Evolutionary conservation across 2,888 invertebrate genomes (phyloP).

Genomic region (Cremastobaeus sp.): DNA sequence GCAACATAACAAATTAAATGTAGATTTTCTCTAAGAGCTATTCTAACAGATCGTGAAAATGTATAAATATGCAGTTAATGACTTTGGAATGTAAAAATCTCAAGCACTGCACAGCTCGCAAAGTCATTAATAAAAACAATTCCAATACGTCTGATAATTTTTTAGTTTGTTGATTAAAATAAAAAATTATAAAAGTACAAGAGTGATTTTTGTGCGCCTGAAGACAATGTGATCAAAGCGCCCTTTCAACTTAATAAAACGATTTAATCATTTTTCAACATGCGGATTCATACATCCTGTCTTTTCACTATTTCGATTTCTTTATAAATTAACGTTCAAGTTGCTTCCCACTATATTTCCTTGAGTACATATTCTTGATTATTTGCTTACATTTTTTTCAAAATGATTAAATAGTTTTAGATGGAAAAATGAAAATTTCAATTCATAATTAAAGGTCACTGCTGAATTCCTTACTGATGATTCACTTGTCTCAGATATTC

Average conservation of each 20-base stretch:
- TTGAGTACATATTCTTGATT: no score
- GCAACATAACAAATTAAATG: no score
- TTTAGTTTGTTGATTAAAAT: slow-evolving; percentile 1
- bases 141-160: slow-evolving; percentile 6
- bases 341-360: no score
- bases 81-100: background rate
- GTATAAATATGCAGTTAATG: slow-evolving; percentile 3
- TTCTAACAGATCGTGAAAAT: no score
- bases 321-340: no score
- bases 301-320: background rate
- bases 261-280: background rate
- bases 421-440: background rate
- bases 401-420: background rate
- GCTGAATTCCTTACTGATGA: slow-evolving; percentile 67
- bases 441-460: background rate
- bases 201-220: no score
- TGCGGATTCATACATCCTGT: background rate
- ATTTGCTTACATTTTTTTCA: background rate
- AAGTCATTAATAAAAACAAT: background rate
- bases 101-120: background rate
- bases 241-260: no score
- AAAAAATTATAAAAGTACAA: background rate
- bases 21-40: no score
- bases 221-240: no score
- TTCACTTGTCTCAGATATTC: slow-evolving; percentile 79